These are phyloP conservation scores for Pocillopora verrucosa DNA, from an alignment of 64 coral and sea anemone species.

Conservation along the genomic window DNA sequence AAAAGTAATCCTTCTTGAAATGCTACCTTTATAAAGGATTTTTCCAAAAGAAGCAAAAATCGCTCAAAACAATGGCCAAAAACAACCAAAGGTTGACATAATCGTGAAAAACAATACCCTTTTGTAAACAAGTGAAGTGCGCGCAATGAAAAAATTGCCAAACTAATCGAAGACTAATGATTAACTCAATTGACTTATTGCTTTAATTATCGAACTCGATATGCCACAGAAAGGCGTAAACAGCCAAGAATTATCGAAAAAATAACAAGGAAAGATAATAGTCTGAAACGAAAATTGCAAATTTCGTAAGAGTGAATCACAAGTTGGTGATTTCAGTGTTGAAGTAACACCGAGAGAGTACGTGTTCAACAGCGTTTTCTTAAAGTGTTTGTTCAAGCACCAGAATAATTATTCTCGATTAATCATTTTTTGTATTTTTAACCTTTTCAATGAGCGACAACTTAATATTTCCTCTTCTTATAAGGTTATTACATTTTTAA, in stretches of 20 bases:
- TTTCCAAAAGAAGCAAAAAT: not conserved
- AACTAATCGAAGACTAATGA: not conserved
- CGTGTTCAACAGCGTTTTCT: not conserved
- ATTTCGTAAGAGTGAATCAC: not conserved
- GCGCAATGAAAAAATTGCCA: not conserved
- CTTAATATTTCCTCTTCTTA: not conserved
- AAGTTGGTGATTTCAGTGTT: not conserved
- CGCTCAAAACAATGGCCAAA: not conserved
- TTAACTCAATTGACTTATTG: not conserved
- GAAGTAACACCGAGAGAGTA: not conserved
- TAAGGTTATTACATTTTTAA: not conserved
- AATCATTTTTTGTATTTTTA: not conserved
- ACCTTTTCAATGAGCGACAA: not conserved
- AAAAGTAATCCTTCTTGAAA: not conserved
- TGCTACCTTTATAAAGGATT: not conserved
- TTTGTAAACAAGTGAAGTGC: not conserved
- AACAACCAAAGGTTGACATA: not conserved
- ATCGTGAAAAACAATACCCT: conserved; percentile 21
- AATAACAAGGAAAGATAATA: not conserved
- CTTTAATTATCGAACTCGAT: not conserved
- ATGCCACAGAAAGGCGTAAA: not conserved
- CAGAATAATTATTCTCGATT: not conserved
- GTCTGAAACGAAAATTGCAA: not conserved
- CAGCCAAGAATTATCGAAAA: not conserved
- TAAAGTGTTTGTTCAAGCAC: not conserved